These are phyloP conservation scores for Pollimyrus isidori DNA, from an alignment of 2,113 vertebrate genomes.

Conservation along the genomic window DNA sequence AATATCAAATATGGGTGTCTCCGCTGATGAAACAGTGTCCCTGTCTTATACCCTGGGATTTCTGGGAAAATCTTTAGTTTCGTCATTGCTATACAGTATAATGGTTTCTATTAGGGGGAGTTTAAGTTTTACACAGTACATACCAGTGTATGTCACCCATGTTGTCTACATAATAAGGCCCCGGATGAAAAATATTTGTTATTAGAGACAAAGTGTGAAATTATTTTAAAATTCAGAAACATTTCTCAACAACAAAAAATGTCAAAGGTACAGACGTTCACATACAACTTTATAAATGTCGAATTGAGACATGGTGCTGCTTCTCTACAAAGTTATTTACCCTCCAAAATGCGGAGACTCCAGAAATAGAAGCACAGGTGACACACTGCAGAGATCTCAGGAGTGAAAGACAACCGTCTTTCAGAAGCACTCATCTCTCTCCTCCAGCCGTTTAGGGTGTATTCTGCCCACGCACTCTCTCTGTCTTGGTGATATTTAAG, in stretches of 20 bases:
- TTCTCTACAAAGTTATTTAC: background rate
- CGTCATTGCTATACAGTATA: background rate
- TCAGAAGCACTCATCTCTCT: background rate
- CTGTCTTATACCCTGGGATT: background rate
- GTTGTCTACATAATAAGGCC: background rate
- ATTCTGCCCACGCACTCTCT: background rate
- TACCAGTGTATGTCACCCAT: background rate
- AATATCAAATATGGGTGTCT: background rate
- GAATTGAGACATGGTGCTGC: background rate
- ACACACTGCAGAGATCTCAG: background rate
- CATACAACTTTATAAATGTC: background rate
- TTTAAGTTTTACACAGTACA: background rate
- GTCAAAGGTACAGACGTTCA: background rate
- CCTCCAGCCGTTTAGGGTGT: background rate
- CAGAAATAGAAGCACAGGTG: background rate
- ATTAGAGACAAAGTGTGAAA: background rate
- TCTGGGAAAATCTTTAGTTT: background rate
- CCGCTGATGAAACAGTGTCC: background rate
- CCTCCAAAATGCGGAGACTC: background rate
- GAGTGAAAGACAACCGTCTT: background rate
- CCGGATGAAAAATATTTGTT: background rate
- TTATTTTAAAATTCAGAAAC: background rate
- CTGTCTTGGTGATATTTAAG: constrained; percentile 1
- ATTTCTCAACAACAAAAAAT: background rate
- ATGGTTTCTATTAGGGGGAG: background rate